Conservation (phyloP, 2,888 invertebrate species). For the Tromatobia lineatoria region DNA sequence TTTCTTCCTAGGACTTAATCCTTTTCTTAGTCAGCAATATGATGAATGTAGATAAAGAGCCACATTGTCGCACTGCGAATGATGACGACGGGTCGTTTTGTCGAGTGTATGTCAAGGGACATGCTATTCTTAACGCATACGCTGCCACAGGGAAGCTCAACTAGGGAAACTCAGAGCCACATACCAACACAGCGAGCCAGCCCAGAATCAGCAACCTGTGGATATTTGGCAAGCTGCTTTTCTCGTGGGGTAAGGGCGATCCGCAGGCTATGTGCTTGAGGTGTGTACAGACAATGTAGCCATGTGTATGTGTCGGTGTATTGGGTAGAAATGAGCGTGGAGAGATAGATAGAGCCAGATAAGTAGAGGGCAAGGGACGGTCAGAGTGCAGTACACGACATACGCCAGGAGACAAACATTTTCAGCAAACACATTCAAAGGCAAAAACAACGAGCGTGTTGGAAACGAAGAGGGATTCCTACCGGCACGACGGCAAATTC, state of each 20-base stretch:
- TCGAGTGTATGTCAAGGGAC: constrained; percentile 41
- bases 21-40: too few relatives aligned
- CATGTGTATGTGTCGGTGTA: not conserved
- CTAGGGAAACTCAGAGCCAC: constrained; percentile 26
- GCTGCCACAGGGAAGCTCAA: constrained; percentile 40
- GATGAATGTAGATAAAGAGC: too few relatives aligned
- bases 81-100: constrained; percentile 20
- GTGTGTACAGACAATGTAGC: constrained; percentile 1
- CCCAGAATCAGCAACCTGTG: constrained; percentile 83
- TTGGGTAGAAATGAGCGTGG: not conserved
- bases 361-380: constrained; percentile 17
- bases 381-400: constrained; percentile 40
- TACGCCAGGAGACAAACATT: constrained; percentile 23
- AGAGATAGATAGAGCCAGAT: not conserved
- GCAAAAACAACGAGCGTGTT: constrained; percentile 22
- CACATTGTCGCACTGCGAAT: constrained; percentile 32
- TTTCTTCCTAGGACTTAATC: too few relatives aligned
- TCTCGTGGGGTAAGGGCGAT: constrained; percentile 61
- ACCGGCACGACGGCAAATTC: not conserved
- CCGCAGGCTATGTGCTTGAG: constrained; percentile 3
- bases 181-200: constrained; percentile 24
- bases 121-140: constrained; percentile 56
- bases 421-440: constrained; percentile 12
- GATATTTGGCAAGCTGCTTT: constrained; percentile 83
- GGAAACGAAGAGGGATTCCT: not conserved